phyloP scores from a whole-genome alignment of 2,888 invertebrate genomes.

The Aromia moschata region DNA sequence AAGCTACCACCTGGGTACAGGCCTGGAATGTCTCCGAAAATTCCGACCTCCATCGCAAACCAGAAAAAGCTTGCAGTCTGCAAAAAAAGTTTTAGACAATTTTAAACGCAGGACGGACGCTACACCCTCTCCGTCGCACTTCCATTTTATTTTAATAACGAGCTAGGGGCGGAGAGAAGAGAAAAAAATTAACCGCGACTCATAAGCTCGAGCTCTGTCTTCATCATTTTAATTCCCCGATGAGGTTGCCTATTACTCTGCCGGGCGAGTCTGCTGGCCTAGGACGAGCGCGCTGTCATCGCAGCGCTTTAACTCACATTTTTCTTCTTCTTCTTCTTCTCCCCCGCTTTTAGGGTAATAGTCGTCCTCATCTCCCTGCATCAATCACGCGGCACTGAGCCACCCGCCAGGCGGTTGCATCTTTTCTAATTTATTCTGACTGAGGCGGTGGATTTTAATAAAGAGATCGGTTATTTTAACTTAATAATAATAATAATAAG shows the following conservation, averaged over 20 bases:
- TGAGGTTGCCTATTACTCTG: conserved; percentile 50
- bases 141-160: no score
- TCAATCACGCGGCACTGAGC: conserved; percentile 48
- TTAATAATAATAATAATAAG: no score
- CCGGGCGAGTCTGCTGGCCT: conserved; percentile 46
- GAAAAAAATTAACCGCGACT: conserved; percentile 35
- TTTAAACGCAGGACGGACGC: no score
- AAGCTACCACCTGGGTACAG: no score
- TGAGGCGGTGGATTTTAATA: conserved; percentile 19
- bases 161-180: background rate
- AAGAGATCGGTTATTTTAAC: background rate
- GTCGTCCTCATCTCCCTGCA: conserved; percentile 40
- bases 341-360: conserved; percentile 48
- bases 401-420: conserved; percentile 24
- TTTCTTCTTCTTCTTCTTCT: conserved; percentile 50
- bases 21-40: no score
- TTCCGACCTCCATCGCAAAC: no score
- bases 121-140: no score
- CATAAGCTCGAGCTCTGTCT: conserved; percentile 47
- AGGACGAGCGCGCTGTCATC: conserved; percentile 50
- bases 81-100: no score
- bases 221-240: conserved; percentile 51
- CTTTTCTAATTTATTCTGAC: conserved; percentile 37
- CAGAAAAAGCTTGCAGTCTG: no score
- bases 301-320: conserved; percentile 49